Percentiles rank a stretch among this genome's conserved stretches.
Conservation (phyloP, 2,113 vertebrate species). For the Saccopteryx bilineata region DNA sequence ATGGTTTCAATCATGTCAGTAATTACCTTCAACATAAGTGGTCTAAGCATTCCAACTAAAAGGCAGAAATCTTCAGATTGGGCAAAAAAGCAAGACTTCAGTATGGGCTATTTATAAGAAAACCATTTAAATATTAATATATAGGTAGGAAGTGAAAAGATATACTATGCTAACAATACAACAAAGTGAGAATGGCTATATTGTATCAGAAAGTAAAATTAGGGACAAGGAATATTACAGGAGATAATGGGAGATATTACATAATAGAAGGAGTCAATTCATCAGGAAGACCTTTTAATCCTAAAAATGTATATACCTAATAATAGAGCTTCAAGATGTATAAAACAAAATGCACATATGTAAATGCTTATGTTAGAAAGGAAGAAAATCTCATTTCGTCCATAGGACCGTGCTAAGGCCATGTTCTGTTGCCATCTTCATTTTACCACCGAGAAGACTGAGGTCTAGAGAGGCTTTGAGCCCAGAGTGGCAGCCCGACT, state of each 20-base stretch:
- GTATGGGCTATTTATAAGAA: not conserved
- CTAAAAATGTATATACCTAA: not conserved
- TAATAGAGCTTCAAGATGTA: not conserved
- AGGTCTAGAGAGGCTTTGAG: not conserved
- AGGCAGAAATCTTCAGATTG: constrained; percentile 27
- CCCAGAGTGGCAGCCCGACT: not conserved
- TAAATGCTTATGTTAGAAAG: not conserved
- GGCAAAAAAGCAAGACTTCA: not conserved
- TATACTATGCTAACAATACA: not conserved
- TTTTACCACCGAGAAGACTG: not conserved
- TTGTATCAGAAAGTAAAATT: not conserved
- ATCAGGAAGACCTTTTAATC: not conserved
- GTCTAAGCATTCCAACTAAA: not conserved
- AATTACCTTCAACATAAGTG: not conserved
- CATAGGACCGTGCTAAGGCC: not conserved
- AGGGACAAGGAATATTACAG: not conserved
- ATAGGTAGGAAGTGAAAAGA: not conserved
- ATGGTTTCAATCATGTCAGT: not conserved
- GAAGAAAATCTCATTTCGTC: not conserved
- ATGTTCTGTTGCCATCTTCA: not conserved
- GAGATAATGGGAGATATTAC: not conserved
- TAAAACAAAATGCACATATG: not conserved
- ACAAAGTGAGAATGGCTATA: not conserved
- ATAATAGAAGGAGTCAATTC: not conserved
- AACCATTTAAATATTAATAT: not conserved